A percentile compares a stretch with the other conserved stretches of the same genome.
Evolutionary conservation across 2,888 invertebrate genomes (phyloP).

Genomic region (Cephus rjabovi): DNA sequence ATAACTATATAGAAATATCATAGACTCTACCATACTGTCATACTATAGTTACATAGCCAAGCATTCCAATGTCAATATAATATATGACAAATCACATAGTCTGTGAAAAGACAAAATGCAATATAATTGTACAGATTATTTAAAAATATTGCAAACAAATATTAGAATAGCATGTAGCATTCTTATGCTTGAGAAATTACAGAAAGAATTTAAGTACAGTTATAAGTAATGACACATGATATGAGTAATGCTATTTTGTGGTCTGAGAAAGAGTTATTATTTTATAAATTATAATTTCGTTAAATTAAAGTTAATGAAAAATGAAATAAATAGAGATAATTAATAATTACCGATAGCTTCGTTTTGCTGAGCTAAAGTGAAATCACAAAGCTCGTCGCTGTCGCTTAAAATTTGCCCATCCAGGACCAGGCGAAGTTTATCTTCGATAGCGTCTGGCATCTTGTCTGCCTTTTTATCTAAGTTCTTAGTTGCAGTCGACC

Average conservation of each 20-base stretch:
- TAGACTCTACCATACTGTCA: neutral
- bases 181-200: neutral
- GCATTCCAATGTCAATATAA: neutral
- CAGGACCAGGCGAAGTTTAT: constrained; percentile 74
- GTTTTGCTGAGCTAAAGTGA: constrained; percentile 86
- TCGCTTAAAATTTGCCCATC: constrained; percentile 77
- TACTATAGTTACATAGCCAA: neutral
- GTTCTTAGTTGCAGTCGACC: neutral
- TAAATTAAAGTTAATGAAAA: neutral
- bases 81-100: neutral
- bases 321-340: neutral
- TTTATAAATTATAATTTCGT: neutral
- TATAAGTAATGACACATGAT: neutral
- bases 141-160: neutral
- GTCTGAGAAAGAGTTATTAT: neutral
- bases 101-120: neutral
- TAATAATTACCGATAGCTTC: constrained; percentile 73
- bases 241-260: neutral
- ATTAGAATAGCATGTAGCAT: neutral
- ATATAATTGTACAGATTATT: neutral
- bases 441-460: constrained; percentile 73
- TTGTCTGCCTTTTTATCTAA: constrained; percentile 27
- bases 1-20: neutral
- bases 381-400: constrained; percentile 84
- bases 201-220: neutral